phyloP scores from a whole-genome alignment of 2,113 vertebrate species.

The Daubentonia madagascariensis region DNA sequence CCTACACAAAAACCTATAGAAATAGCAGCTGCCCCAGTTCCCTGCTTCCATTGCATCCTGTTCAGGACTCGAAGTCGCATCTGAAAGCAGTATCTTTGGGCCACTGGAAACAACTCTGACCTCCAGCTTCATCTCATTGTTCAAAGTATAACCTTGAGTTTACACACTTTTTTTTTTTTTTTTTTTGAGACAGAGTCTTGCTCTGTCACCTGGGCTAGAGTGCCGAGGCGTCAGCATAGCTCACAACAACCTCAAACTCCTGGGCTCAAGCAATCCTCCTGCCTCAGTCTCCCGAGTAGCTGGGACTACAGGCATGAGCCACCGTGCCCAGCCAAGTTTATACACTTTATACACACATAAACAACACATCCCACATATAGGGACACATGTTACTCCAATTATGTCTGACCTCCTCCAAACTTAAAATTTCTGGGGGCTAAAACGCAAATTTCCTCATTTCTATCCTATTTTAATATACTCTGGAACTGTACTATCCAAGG shows the following conservation, averaged over 20 bases:
- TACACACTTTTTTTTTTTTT: not conserved
- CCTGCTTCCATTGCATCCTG: not conserved
- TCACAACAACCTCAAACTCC: no score
- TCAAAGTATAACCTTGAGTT: not conserved
- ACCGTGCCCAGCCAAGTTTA: not conserved
- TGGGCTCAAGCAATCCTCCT: no score
- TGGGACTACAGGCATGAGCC: no score
- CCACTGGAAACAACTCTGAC: not conserved
- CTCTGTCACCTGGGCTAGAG: no score
- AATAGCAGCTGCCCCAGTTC: not conserved
- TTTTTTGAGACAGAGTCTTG: no score
- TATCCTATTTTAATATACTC: not conserved
- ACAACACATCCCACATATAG: not conserved
- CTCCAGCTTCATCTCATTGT: not conserved
- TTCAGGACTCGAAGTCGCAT: not conserved
- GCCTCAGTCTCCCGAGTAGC: no score
- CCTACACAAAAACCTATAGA: not conserved
- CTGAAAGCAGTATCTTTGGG: not conserved
- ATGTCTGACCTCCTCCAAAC: not conserved
- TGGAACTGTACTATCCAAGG: not conserved
- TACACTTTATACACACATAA: not conserved
- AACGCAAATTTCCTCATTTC: constrained; percentile 12
- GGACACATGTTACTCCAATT: not conserved
- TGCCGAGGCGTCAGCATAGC: no score
- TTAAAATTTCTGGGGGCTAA: not conserved